phyloP scores from a whole-genome alignment of 2,113 vertebrate genomes.

The Chamaea fasciata region DNA sequence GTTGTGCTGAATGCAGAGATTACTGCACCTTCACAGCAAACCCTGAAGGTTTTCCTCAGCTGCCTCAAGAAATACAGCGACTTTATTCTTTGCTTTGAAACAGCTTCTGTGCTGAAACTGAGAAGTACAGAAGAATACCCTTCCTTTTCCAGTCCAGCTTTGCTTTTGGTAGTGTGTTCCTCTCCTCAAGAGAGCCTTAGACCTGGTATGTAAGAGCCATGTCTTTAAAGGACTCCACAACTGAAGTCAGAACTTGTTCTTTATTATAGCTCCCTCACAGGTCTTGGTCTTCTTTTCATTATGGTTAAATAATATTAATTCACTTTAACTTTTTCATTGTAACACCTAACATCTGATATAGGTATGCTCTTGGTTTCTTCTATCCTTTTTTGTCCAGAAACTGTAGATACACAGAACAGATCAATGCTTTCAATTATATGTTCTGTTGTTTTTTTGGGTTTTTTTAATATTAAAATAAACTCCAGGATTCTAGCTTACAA shows the following conservation, averaged over 20 bases:
- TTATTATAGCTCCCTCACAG: not conserved
- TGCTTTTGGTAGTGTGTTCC: not conserved
- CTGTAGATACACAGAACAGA: not conserved
- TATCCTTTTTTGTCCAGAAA: not conserved
- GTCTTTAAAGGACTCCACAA: not conserved
- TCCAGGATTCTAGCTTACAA: not conserved
- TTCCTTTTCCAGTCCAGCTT: not conserved
- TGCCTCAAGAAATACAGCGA: not conserved
- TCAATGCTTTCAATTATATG: not conserved
- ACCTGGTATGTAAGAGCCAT: not conserved
- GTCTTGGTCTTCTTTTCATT: not conserved
- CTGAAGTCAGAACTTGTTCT: not conserved
- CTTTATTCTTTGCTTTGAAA: not conserved
- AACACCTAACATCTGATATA: not conserved
- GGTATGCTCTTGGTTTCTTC: not conserved
- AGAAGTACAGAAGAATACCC: not conserved
- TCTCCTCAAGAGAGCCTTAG: not conserved
- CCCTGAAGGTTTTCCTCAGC: slow-evolving; percentile 6
- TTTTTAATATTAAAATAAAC: not conserved
- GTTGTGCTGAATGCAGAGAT: slow-evolving; percentile 3
- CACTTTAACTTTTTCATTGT: not conserved
- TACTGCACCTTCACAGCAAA: not conserved
- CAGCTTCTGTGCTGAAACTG: not conserved
- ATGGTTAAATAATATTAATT: not conserved
- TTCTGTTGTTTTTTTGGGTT: not conserved